phyloP scores from a whole-genome alignment of 2,888 invertebrate genomes.

The Catocala fraxini region DNA sequence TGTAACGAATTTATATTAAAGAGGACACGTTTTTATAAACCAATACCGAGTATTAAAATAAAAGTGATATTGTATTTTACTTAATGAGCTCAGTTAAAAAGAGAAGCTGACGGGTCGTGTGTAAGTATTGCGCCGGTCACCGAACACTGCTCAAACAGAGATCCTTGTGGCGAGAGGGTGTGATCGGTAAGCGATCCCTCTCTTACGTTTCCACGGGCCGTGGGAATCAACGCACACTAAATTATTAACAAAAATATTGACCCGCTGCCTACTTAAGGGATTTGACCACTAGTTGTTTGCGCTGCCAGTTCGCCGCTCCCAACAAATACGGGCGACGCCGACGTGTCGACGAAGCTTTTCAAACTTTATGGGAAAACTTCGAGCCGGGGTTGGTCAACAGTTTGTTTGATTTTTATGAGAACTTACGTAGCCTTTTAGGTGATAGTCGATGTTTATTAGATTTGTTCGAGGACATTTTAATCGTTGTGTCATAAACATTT shows the following conservation, averaged over 20 bases:
- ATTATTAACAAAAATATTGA: slow-evolving; percentile 88
- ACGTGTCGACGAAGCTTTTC: slow-evolving; percentile 76
- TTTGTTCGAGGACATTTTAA: slow-evolving; percentile 22
- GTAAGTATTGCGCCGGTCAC: slow-evolving; percentile 38
- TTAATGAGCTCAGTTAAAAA: slow-evolving; percentile 7
- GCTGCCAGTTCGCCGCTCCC: slow-evolving; percentile 80
- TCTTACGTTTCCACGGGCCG: slow-evolving; percentile 66
- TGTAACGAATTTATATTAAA: background rate
- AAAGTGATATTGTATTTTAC: background rate
- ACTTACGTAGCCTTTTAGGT: slow-evolving; percentile 46
- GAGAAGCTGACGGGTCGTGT: slow-evolving; percentile 10
- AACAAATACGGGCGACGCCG: slow-evolving; percentile 65
- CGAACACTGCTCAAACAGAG: slow-evolving; percentile 66
- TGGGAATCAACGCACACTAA: slow-evolving; percentile 81
- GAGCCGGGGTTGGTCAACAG: slow-evolving; percentile 68
- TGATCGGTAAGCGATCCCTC: slow-evolving; percentile 75
- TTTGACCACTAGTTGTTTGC: slow-evolving; percentile 85
- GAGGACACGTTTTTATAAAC: slow-evolving; percentile 1
- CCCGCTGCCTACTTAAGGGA: slow-evolving; percentile 86
- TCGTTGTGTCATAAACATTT: slow-evolving; percentile 4
- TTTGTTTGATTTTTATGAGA: slow-evolving; percentile 64
- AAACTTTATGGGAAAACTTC: slow-evolving; percentile 83
- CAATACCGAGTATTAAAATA: background rate
- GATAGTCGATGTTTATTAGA: slow-evolving; percentile 49
- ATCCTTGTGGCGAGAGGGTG: slow-evolving; percentile 66